These are phyloP conservation scores for Etheostoma nigrum DNA, from an alignment of 2,797 vertebrate genomes.

Conservation along the genomic window DNA sequence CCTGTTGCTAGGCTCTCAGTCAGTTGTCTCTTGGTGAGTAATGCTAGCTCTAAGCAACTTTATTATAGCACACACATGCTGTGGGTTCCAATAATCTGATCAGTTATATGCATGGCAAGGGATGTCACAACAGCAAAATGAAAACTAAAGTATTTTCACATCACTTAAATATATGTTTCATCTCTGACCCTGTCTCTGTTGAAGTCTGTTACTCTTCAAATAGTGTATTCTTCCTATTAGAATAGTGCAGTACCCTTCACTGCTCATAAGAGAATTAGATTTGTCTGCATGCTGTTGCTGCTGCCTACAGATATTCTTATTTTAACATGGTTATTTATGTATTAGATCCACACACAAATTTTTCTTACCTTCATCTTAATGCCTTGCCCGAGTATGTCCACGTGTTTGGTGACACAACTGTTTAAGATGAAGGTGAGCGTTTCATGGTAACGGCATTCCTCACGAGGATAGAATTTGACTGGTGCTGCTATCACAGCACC, in stretches of 20 bases:
- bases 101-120: neutral
- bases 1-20: neutral
- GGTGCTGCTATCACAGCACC: slow-evolving; percentile 82
- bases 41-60: neutral
- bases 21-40: neutral
- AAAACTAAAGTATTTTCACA: neutral
- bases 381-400: slow-evolving; percentile 89
- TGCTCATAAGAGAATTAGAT: neutral
- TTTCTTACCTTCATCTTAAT: slow-evolving; percentile 87
- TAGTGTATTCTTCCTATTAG: no score
- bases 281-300: neutral
- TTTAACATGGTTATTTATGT: neutral
- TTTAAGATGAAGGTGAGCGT: slow-evolving; percentile 88
- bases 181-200: neutral
- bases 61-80: neutral
- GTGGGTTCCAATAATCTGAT: neutral
- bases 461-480: slow-evolving; percentile 88
- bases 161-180: neutral
- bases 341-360: neutral
- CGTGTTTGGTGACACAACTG: slow-evolving; percentile 77
- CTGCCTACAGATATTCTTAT: neutral
- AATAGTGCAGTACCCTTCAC: neutral
- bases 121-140: neutral
- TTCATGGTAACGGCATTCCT: slow-evolving; percentile 84
- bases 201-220: neutral